Base-by-base conservation (phyloP, 2,888 invertebrate species). In the Amphipyra tragopoginis region DNA sequence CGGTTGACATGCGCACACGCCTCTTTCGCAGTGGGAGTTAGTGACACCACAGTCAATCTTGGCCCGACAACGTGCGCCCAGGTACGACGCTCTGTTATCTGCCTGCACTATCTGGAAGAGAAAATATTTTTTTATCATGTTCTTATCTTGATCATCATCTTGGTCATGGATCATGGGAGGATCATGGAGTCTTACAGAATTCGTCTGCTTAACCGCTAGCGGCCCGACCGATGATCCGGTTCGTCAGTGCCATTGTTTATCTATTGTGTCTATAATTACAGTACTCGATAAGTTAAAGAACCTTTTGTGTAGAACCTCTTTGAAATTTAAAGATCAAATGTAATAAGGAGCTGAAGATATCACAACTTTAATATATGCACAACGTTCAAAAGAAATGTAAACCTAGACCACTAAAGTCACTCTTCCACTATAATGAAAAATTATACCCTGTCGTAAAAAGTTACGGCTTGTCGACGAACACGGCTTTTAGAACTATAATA, bases 1-100 rank as follows among this genome's bases (percentile, higher is more conserved):
- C 36, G 98, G 97, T 88, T 97, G 96, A 90, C 98, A 98, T 63
- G 96, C 96, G 93, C 98, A 98, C 74, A 96, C 95, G 77, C 97
- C 97, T 83, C 95, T 91, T 74, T 95, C 90, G 88, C 97, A 97
- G 68, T 95, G 95, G 71, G 97, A 96, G 83, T 96, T 96, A 61
- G 93, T 89, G 68, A 96, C 95, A 73, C 94, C 94, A 88, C 97
- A 97, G 77, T 97, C 97, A 77, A 91, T 91, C 83, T 96, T 96
- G 55, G 93, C 91, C 72, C 93, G 94, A 86, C 97, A 97, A 71
- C 93, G 92, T 60, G 96, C 95, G 33, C 97, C 97, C 54, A 97
- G 87, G 54, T 88, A 91, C 47, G 90, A 72, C 33, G 80, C 86
- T 71, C 80, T 82, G 71, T 79, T 83, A 70, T 85, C 79, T 45